Evolutionary conservation across 2,888 invertebrate genomes (phyloP), one percentile per base, ranked within the genome.

Genomic region (Campoplex nolae): DNA sequence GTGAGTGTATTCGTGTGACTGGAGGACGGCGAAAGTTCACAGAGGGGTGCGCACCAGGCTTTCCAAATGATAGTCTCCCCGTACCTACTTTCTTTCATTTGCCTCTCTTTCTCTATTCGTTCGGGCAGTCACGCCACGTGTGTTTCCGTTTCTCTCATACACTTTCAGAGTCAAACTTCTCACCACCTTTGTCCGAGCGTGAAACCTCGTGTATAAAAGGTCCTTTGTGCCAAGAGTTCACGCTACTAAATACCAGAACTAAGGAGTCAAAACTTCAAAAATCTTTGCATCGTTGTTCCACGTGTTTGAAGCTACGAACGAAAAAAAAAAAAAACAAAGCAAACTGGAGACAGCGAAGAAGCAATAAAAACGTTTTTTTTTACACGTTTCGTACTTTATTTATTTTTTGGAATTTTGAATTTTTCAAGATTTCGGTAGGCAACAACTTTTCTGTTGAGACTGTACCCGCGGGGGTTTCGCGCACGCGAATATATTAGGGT

Each of bases 401-500:
- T 45, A 13, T 1, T 13, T 45, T 13, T 9, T 70, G n/a, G 28
- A 56, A 48, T 48, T 23, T 28, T 9, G 18, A n/a, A 23, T 16
- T 42, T 56, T 38, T 16, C 16, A 23, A 32, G n/a, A 42, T 62
- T 51, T 67, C 51, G 32, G 35, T 11, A 56, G 65, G 28, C 62
- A 48, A 58, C 48, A 70, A 83, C 62, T 85, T 77, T 89, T 90
- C 88, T 88, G 88, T 67, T 58, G 62, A 84, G 88, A 89, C 89
- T 89, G 90, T 90, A 90, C 88, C 75, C 91, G 77, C 91, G 88
- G 89, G 89, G 89, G 90, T 91, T 91, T 91, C 90, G 90, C 90
- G 90, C 90, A 90, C 89, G 91, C 90, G 92, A 92, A 92, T 92
- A 92, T 92, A 92, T 92, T 92, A 92, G 92, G 93, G 93, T 92